Conservation (phyloP, 2,888 invertebrate species). For the Trachelus troglodyta region DNA sequence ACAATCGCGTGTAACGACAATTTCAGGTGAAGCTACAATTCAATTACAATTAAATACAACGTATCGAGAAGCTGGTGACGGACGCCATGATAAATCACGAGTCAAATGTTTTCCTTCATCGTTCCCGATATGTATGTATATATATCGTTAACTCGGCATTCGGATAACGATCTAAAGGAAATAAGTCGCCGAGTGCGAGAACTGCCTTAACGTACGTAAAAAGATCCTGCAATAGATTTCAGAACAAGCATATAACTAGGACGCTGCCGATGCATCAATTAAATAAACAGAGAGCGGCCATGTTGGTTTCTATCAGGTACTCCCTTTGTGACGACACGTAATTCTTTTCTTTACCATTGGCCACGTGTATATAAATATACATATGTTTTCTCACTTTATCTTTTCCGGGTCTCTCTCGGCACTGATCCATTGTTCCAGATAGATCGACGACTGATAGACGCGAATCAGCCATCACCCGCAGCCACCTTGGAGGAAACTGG, state of each 20-base stretch:
- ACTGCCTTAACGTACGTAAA: too few species aligned
- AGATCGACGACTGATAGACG: constrained; percentile 11
- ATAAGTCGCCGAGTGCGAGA: background rate
- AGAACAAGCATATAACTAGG: too few species aligned
- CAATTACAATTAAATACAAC: background rate
- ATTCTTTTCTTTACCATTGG: background rate
- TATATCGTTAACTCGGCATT: background rate
- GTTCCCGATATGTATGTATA: background rate
- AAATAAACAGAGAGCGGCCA: too few species aligned
- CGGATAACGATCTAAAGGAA: background rate
- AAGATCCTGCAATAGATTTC: too few species aligned
- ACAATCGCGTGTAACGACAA: background rate
- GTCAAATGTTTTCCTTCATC: background rate
- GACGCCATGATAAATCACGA: background rate
- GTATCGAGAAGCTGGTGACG: background rate
- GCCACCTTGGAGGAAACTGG: background rate
- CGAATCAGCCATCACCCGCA: constrained; percentile 7
- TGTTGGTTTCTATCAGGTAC: too few species aligned
- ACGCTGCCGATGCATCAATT: too few species aligned
- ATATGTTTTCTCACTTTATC: background rate
- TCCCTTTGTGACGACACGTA: background rate
- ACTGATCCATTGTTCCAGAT: constrained; percentile 14
- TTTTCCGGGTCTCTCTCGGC: background rate
- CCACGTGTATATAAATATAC: background rate
- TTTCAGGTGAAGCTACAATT: background rate